Evolutionary conservation across 2,113 vertebrate genomes (phyloP).

Genomic region (Rhabdomys dilectus): DNA sequence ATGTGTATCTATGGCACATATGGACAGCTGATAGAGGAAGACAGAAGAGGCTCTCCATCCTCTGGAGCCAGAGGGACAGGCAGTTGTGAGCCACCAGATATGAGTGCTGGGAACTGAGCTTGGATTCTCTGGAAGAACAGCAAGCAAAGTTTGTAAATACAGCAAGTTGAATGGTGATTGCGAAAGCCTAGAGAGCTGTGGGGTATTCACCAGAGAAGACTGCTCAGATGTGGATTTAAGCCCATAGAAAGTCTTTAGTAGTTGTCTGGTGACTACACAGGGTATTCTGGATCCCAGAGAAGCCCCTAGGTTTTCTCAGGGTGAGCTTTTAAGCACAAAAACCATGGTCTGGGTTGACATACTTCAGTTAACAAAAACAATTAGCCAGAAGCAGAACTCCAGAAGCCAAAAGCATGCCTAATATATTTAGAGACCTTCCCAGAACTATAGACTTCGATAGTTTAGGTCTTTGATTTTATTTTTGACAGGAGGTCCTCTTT

Average conservation of each 20-base stretch:
- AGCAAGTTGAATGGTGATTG: not conserved
- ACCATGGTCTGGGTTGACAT: not conserved
- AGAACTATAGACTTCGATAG: not conserved
- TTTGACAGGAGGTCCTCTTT: not conserved
- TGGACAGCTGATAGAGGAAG: not conserved
- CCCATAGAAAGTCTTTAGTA: not conserved
- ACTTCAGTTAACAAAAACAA: not conserved
- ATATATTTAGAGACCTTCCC: not conserved
- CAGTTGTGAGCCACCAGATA: not conserved
- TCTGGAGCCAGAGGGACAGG: not conserved
- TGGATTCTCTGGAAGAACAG: not conserved
- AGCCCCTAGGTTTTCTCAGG: not conserved
- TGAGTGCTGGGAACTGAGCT: not conserved
- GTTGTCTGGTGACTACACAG: not conserved
- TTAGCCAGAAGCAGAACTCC: not conserved
- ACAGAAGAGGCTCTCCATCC: not conserved
- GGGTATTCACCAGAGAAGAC: not conserved
- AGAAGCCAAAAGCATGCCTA: not conserved
- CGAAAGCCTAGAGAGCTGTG: not conserved
- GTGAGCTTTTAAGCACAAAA: not conserved
- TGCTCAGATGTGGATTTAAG: not conserved
- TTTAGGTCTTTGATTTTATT: not conserved
- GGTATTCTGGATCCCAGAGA: too few relatives aligned
- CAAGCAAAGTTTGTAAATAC: not conserved
- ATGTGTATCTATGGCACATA: not conserved